phyloP scores from a whole-genome alignment of 1,140 invertebrate genomes.

The Episyrphus balteatus region DNA sequence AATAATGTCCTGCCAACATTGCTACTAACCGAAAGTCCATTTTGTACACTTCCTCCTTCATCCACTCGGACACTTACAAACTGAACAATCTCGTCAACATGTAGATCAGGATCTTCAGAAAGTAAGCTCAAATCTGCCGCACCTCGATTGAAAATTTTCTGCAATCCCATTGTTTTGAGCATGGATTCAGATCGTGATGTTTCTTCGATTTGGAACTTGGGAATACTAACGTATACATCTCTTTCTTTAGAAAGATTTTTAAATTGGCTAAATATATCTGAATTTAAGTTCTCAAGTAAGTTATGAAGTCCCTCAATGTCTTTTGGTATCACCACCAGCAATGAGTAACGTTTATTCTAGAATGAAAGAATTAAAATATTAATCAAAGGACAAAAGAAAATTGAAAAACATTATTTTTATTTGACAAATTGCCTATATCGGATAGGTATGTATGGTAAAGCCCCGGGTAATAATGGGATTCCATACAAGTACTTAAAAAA shows the following conservation, averaged over 20 bases:
- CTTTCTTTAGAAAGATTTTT: constrained; percentile 9
- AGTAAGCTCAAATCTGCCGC: constrained; percentile 46
- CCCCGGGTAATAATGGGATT: too few species aligned
- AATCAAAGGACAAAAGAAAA: not conserved
- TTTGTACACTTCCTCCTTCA: constrained; percentile 31
- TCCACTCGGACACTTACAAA: constrained; percentile 48
- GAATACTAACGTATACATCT: constrained; percentile 24
- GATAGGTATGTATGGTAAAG: too few species aligned
- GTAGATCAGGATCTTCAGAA: constrained; percentile 40
- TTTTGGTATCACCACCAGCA: constrained; percentile 43
- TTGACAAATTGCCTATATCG: too few species aligned
- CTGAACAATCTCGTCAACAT: constrained; percentile 49
- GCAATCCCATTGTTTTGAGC: constrained; percentile 41
- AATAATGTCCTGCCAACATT: constrained; percentile 15
- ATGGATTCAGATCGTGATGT: constrained; percentile 29
- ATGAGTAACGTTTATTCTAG: constrained; percentile 43
- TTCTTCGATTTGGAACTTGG: constrained; percentile 31
- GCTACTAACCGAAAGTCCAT: constrained; percentile 18
- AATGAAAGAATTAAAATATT: constrained; percentile 8
- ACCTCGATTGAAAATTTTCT: constrained; percentile 43
- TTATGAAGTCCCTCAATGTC: constrained; percentile 40
- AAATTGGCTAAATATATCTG: constrained; percentile 18
- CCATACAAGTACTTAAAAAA: too few species aligned
- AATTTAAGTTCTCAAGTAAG: constrained; percentile 23
- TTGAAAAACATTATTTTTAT: too few species aligned